Evolutionary conservation across 2,113 vertebrate species (phyloP).

Genomic region (Caranx melampygus): DNA sequence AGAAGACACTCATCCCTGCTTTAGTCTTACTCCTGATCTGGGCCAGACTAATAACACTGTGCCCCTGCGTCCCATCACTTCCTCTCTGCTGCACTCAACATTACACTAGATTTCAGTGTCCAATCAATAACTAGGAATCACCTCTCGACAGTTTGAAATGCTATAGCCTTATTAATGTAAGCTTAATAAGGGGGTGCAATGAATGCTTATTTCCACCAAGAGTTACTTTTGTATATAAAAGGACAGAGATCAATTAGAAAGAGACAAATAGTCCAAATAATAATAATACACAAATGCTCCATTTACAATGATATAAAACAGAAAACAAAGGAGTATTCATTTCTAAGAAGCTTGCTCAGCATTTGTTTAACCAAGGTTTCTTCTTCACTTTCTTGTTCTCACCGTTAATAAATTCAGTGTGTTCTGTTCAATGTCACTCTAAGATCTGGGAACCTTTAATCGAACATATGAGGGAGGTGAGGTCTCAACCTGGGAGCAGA

Average conservation of each 20-base stretch:
- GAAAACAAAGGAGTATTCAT: neutral
- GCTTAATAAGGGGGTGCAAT: neutral
- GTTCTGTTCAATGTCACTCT: no score
- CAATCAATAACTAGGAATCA: neutral
- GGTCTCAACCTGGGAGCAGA: no score
- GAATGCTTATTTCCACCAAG: neutral
- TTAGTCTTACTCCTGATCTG: slow-evolving; percentile 42
- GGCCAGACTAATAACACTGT: slow-evolving; percentile 21
- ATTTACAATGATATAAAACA: neutral
- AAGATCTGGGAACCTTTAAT: no score
- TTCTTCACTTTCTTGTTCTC: no score
- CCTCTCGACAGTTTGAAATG: neutral
- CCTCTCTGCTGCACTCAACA: neutral
- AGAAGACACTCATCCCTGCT: slow-evolving; percentile 44
- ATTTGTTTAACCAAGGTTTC: neutral
- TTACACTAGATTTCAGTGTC: neutral
- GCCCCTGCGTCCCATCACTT: neutral
- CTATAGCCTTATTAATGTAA: neutral
- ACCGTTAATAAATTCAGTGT: no score
- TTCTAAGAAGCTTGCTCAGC: neutral
- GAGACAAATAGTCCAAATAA: neutral
- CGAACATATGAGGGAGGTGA: no score
- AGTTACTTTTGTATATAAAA: neutral
- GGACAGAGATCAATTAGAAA: neutral
- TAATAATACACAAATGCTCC: neutral